phyloP scores from a whole-genome alignment of 2,888 invertebrate genomes.

The Drosophila leonis region DNA sequence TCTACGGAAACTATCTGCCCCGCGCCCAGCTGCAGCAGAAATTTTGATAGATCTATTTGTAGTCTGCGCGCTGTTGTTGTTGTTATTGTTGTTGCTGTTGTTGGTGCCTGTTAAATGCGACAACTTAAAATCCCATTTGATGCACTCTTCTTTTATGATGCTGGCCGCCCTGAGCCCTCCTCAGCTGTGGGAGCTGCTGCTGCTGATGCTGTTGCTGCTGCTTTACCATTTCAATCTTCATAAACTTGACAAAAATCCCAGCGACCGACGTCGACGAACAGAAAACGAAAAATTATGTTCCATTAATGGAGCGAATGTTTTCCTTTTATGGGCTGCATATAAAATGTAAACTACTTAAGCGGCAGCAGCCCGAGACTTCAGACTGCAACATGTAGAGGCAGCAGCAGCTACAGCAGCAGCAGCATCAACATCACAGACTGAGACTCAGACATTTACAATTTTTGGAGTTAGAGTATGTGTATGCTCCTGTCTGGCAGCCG shows the following conservation, averaged over 20 bases:
- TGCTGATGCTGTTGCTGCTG: slow-evolving; percentile 29
- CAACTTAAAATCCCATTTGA: slow-evolving; percentile 83
- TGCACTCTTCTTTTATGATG: slow-evolving; percentile 79
- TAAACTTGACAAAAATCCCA: slow-evolving; percentile 81
- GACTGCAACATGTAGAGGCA: slow-evolving; percentile 54
- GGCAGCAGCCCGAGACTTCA: slow-evolving; percentile 52
- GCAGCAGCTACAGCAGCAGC: slow-evolving; percentile 4
- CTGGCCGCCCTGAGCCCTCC: slow-evolving; percentile 32
- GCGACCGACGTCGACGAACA: slow-evolving; percentile 49
- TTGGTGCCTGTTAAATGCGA: slow-evolving; percentile 75
- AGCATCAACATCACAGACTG: slow-evolving; percentile 10
- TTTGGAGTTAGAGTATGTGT: slow-evolving; percentile 38
- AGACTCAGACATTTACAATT: slow-evolving; percentile 33
- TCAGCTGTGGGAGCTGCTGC: slow-evolving; percentile 29
- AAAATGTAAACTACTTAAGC: slow-evolving; percentile 84
- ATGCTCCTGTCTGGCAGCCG: slow-evolving; percentile 48
- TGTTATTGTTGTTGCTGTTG: slow-evolving; percentile 15
- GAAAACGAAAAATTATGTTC: slow-evolving; percentile 81
- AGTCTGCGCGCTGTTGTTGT: slow-evolving; percentile 50
- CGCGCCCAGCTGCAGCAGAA: slow-evolving; percentile 53
- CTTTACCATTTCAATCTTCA: slow-evolving; percentile 76
- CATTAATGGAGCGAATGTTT: slow-evolving; percentile 81
- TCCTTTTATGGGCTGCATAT: slow-evolving; percentile 77
- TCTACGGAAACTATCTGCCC: slow-evolving; percentile 40
- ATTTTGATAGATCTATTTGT: slow-evolving; percentile 81